phyloP scores from a whole-genome alignment of 2,113 vertebrate species.

The Lasiurus borealis region DNA sequence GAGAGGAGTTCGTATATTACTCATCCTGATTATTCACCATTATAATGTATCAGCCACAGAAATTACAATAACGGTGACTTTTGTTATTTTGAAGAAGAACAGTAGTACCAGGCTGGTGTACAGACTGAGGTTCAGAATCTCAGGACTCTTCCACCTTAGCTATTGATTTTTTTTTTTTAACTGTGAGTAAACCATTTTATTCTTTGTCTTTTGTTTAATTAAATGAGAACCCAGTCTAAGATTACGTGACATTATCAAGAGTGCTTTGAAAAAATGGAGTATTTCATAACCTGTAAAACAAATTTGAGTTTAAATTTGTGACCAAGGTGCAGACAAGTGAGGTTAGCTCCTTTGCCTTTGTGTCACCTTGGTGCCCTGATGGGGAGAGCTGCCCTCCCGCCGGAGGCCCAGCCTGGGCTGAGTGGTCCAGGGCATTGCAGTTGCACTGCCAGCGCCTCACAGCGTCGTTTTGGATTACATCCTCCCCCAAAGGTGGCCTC shows the following conservation, averaged over 20 bases:
- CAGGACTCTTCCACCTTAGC: not conserved
- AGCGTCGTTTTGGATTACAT: not conserved
- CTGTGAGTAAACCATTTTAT: not conserved
- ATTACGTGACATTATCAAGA: conserved; percentile 5
- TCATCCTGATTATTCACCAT: not conserved
- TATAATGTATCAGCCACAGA: not conserved
- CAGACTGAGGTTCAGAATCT: not conserved
- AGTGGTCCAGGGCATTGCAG: not conserved
- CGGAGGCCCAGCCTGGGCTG: not conserved
- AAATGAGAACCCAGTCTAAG: not conserved
- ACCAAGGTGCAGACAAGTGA: not conserved
- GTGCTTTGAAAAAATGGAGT: not conserved
- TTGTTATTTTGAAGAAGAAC: not conserved
- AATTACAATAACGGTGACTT: not conserved
- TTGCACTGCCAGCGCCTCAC: not conserved
- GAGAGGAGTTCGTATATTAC: not conserved
- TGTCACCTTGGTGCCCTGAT: not conserved
- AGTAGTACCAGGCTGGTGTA: not conserved
- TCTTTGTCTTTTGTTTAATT: conserved; percentile 25
- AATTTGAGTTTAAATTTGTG: not conserved
- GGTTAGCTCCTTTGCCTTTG: not conserved
- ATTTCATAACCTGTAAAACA: conserved; percentile 8
- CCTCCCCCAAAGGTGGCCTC: not conserved
- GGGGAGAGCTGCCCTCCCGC: not conserved
- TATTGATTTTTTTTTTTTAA: not conserved